Conservation (phyloP, 2,113 vertebrate genomes). For the Capreolus pygargus region DNA sequence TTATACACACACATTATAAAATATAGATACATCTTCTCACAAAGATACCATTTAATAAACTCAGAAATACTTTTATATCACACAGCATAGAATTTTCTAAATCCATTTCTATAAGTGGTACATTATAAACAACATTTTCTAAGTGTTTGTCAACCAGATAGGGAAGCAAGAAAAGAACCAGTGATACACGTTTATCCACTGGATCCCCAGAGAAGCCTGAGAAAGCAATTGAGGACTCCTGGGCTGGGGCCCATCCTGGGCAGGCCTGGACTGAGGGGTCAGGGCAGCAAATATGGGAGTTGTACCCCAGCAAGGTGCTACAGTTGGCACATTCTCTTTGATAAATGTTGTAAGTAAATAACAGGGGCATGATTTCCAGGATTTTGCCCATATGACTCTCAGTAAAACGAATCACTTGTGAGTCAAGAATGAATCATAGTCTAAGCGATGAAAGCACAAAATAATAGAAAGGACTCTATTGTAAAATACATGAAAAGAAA, state of each 20-base stretch:
- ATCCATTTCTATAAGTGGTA: background rate
- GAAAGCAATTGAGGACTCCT: background rate
- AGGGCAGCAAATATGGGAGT: background rate
- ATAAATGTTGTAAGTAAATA: background rate
- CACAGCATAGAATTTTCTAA: background rate
- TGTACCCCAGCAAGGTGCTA: rapidly evolving
- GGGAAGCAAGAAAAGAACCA: background rate
- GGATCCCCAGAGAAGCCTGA: background rate
- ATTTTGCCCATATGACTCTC: background rate
- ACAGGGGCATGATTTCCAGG: background rate
- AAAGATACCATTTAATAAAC: background rate
- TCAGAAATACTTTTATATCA: background rate
- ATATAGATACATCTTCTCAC: background rate
- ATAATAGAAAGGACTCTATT: background rate
- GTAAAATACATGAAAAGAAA: background rate
- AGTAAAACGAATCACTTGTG: background rate
- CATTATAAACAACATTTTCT: background rate
- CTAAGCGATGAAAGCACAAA: background rate
- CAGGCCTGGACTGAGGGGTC: background rate
- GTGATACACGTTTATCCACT: background rate
- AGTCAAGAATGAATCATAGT: slow-evolving; percentile 18
- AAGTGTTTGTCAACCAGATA: background rate
- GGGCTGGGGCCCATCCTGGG: background rate
- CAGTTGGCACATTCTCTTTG: background rate
- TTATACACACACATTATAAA: background rate